These are phyloP conservation scores for Gyps fulvus DNA, from an alignment of 2,113 vertebrate species.

Conservation along the genomic window DNA sequence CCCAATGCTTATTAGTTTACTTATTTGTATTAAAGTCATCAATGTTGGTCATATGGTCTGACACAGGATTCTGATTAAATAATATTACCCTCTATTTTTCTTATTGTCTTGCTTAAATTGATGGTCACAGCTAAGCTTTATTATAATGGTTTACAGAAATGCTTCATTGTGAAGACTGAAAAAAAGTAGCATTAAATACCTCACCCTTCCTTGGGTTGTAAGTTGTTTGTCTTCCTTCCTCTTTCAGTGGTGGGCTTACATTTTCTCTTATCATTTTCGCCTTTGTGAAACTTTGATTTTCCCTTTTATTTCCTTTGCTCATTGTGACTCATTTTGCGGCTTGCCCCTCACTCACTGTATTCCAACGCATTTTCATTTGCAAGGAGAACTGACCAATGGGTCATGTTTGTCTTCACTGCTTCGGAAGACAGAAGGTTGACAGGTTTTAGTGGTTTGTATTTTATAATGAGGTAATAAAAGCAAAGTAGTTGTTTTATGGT, in stretches of 20 bases:
- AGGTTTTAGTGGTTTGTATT: background rate
- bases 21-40: background rate
- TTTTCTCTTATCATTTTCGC: background rate
- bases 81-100: background rate
- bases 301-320: background rate
- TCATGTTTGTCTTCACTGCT: background rate
- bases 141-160: background rate
- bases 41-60: background rate
- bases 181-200: background rate
- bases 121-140: background rate
- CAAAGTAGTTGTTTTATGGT: background rate
- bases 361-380: background rate
- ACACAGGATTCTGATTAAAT: background rate
- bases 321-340: background rate
- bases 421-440: background rate
- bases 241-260: background rate
- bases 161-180: background rate
- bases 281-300: background rate
- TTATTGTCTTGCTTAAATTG: background rate
- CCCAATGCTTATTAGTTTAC: background rate
- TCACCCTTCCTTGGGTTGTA: background rate
- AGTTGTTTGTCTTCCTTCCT: background rate
- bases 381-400: background rate
- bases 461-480: background rate
- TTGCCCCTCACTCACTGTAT: background rate